Base-by-base conservation (phyloP, 1,140 invertebrate species). In the Liolophura sinensis region DNA sequence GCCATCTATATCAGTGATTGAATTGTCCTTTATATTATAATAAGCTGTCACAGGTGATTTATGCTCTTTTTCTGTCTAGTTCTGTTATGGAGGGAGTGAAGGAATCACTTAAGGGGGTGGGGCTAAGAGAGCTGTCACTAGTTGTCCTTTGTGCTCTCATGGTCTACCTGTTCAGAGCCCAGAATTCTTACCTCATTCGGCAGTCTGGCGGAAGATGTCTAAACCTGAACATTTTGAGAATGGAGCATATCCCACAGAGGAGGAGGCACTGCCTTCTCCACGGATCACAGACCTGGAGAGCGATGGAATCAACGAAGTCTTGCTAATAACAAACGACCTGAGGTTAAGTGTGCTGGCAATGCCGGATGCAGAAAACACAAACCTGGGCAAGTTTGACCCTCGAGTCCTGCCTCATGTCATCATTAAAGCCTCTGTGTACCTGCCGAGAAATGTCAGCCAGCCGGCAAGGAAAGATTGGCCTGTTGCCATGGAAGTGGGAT, bases 231-330 rank as follows among this genome's bases (percentile, higher is more conserved):
- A 69, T 16, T 80, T 70, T 69, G 64, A 56, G 12, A 78, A 80
- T 64, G 71, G 70, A 15, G 69, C 71, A n/a, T 78, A 67, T 59
- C 76, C 76, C 15, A 73, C 72, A 25, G 52, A 68, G 27, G 71
- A 69, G 9, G 77, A 80, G 24, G 48, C 56, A 5, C 60, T 78
- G 24, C 79, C 79, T 4, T 59, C 65, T 1, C 77, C 79, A 0
- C 70, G 79, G 24, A 65, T 80, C 7, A 78, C 79, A 25, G 79
- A 80, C 56, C 58, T 80, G 16, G 79, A 80, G 50, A 72, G 77
- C 22, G 79, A 80, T 71, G 77, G 79, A 52, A 65, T 74, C 12
- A 80, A 75, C 68, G 79, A 80, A 63, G 73, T 80, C 20, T 64
- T 80, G 1, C 49, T 80, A 15, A 72, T 80, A 24, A 75, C 78